These are phyloP conservation scores for Manis crassicaudata DNA, from an alignment of 2,797 vertebrate genomes.

Conservation along the genomic window DNA sequence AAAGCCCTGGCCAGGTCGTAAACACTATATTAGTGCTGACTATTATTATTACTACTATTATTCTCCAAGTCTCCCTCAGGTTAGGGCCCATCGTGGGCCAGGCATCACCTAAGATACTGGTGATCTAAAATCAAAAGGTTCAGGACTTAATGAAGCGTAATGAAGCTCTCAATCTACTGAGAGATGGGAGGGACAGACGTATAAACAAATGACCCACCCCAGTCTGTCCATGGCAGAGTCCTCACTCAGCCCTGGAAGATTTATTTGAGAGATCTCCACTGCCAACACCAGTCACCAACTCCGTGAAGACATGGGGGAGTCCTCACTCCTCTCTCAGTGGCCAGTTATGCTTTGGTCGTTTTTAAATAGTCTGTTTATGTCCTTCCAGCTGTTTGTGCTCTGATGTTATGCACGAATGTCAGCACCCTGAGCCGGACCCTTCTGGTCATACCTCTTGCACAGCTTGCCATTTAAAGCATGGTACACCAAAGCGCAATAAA, in stretches of 20 bases:
- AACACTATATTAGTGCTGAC: background rate
- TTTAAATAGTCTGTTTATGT: background rate
- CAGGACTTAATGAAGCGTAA: background rate
- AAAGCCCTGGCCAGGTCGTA: background rate
- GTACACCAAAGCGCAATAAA: background rate
- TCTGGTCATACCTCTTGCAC: background rate
- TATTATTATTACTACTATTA: background rate
- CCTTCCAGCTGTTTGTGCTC: background rate
- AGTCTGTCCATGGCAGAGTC: accelerated
- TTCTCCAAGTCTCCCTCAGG: background rate
- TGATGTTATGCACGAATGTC: background rate
- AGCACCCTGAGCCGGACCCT: background rate
- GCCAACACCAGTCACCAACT: background rate
- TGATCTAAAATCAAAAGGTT: background rate
- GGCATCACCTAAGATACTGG: background rate
- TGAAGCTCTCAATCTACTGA: background rate
- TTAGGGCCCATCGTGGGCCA: background rate
- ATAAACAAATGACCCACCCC: background rate
- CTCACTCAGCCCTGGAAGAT: background rate
- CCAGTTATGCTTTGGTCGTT: background rate
- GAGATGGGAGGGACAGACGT: background rate
- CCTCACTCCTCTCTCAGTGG: background rate
- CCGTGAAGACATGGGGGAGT: background rate
- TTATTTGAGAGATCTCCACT: no score
- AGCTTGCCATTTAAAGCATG: background rate